These are phyloP conservation scores for Apotomis turbidana DNA, from an alignment of 2,888 invertebrate genomes.

Conservation along the genomic window DNA sequence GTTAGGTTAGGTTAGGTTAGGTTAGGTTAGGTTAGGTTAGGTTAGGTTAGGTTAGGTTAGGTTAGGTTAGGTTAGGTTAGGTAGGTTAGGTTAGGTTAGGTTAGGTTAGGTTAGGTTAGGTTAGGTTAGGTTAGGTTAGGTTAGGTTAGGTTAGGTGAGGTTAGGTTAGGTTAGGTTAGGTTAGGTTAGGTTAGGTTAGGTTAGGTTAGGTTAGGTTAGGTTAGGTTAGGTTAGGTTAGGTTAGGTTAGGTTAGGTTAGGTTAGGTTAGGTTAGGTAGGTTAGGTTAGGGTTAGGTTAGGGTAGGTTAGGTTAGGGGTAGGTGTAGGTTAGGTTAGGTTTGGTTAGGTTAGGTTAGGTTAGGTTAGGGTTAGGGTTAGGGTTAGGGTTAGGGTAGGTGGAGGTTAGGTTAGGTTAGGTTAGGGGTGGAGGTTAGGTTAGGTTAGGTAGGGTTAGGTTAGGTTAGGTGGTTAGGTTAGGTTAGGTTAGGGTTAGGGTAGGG, in stretches of 20 bases:
- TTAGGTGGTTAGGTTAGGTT: background rate
- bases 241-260: no score
- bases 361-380: constrained; percentile 35
- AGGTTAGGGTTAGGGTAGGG: no score
- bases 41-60: no score
- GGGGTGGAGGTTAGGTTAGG: constrained; percentile 18
- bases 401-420: constrained; percentile 34
- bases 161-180: no score
- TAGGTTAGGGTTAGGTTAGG: constrained; percentile 42
- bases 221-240: constrained; percentile 39
- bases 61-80: no score
- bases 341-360: constrained; percentile 31
- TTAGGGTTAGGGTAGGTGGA: constrained; percentile 32
- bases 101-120: no score
- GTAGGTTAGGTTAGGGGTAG: constrained; percentile 36
- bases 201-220: constrained; percentile 35
- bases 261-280: no score
- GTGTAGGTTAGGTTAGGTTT: constrained; percentile 29
- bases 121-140: no score
- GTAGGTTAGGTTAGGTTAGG: no score
- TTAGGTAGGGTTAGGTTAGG: background rate
- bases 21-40: no score
- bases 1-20: no score
- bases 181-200: constrained; percentile 5
- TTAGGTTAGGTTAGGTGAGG: no score